Evolutionary conservation across 2,888 invertebrate species (phyloP).

Genomic region (Philereme vetulata): DNA sequence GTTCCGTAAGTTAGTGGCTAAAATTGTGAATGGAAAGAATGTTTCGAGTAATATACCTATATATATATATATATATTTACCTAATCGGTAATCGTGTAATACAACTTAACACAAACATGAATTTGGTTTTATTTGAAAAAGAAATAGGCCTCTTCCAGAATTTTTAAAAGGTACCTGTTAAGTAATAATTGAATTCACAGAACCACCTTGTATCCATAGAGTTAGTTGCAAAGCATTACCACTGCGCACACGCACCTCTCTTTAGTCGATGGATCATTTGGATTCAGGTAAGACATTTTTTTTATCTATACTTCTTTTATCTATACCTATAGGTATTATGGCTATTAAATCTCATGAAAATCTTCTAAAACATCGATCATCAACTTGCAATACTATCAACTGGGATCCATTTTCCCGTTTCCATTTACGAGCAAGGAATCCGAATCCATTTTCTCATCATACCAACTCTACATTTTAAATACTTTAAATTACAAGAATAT

Average conservation of each 20-base stretch:
- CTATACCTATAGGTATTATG: not conserved
- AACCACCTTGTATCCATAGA: constrained; percentile 21
- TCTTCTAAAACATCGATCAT: not conserved
- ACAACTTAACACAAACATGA: constrained; percentile 66
- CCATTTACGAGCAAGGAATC: too few species aligned
- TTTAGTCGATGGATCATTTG: constrained; percentile 20
- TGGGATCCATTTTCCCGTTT: too few species aligned
- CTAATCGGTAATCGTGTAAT: constrained; percentile 69
- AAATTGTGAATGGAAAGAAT: constrained; percentile 47
- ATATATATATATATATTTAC: constrained; percentile 45
- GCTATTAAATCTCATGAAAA: not conserved
- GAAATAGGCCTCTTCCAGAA: not conserved
- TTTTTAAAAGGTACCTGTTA: constrained; percentile 14
- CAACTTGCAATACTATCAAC: too few species aligned
- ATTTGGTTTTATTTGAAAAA: constrained; percentile 51
- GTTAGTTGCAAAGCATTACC: constrained; percentile 26
- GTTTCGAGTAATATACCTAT: constrained; percentile 36
- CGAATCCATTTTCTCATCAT: too few species aligned
- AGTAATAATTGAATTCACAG: constrained; percentile 20
- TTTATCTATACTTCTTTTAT: not conserved
- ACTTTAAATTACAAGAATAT: too few species aligned
- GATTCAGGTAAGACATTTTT: constrained; percentile 23
- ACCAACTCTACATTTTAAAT: too few species aligned
- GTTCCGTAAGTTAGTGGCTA: constrained; percentile 7
- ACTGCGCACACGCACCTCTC: constrained; percentile 26